These are phyloP conservation scores for Pelobates cultripes DNA, from an alignment of 2,797 vertebrate genomes.

Conservation along the genomic window DNA sequence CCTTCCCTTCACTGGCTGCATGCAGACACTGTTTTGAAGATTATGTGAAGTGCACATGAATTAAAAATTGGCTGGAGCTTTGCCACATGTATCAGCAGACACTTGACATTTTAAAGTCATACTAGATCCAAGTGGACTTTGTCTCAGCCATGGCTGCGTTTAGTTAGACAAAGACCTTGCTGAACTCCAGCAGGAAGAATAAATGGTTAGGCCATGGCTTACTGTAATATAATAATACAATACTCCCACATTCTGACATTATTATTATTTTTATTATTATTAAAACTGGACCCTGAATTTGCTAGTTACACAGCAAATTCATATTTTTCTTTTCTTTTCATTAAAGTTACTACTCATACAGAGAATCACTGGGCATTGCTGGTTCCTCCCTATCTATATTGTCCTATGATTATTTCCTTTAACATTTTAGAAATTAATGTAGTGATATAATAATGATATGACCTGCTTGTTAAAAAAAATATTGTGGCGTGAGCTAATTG, in stretches of 20 bases:
- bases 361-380: too few relatives aligned
- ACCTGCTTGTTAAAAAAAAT: too few relatives aligned
- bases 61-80: slow-evolving; percentile 20
- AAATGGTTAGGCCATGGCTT: slow-evolving; percentile 11
- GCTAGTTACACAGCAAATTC: background rate
- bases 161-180: slow-evolving; percentile 17
- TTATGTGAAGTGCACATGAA: slow-evolving; percentile 31
- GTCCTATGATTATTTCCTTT: too few relatives aligned
- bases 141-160: slow-evolving; percentile 5
- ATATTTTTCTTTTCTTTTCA: too few relatives aligned
- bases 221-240: background rate
- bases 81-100: slow-evolving; percentile 37
- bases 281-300: background rate
- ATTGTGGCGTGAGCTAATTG: too few relatives aligned
- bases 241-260: background rate
- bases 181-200: slow-evolving; percentile 4
- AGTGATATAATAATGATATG: too few relatives aligned
- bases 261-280: background rate
- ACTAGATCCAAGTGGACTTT: slow-evolving; percentile 13
- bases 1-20: slow-evolving; percentile 27
- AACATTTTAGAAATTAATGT: too few relatives aligned
- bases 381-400: too few relatives aligned
- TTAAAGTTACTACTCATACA: too few relatives aligned
- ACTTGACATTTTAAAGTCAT: slow-evolving; percentile 39
- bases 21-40: slow-evolving; percentile 32